Evolutionary conservation across 2,888 invertebrate genomes (phyloP).

Genomic region (Antheraea yamamai): DNA sequence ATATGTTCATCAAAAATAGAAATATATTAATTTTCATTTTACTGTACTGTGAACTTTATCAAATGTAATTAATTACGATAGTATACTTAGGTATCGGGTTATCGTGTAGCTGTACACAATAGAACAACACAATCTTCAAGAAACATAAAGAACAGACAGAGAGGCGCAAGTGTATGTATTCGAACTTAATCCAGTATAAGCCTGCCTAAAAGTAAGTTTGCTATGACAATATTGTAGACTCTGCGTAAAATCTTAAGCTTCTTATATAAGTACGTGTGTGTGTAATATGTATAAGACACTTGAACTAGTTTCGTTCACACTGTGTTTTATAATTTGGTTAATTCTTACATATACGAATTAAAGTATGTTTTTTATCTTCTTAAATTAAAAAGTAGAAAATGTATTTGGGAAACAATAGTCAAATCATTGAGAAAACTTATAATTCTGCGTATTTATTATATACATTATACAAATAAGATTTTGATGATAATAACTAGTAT

Average conservation of each 20-base stretch:
- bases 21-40: too few relatives aligned
- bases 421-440: too few relatives aligned
- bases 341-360: not conserved
- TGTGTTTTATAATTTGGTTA: not conserved
- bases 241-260: slow-evolving; percentile 44
- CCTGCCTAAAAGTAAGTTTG: slow-evolving; percentile 55
- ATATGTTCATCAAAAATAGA: too few relatives aligned
- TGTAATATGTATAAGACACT: not conserved
- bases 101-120: not conserved
- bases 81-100: not conserved
- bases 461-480: too few relatives aligned
- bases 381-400: not conserved
- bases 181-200: slow-evolving; percentile 54
- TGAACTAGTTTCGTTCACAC: not conserved
- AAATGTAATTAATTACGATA: too few relatives aligned
- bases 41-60: too few relatives aligned
- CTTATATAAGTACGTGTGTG: slow-evolving; percentile 4
- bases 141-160: slow-evolving; percentile 18
- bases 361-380: not conserved
- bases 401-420: too few relatives aligned
- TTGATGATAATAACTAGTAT: too few relatives aligned
- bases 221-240: slow-evolving; percentile 48
- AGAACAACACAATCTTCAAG: not conserved
- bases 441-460: too few relatives aligned
- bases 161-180: slow-evolving; percentile 33